phyloP scores from a whole-genome alignment of 1,140 invertebrate species.

The Cyclina sinensis region DNA sequence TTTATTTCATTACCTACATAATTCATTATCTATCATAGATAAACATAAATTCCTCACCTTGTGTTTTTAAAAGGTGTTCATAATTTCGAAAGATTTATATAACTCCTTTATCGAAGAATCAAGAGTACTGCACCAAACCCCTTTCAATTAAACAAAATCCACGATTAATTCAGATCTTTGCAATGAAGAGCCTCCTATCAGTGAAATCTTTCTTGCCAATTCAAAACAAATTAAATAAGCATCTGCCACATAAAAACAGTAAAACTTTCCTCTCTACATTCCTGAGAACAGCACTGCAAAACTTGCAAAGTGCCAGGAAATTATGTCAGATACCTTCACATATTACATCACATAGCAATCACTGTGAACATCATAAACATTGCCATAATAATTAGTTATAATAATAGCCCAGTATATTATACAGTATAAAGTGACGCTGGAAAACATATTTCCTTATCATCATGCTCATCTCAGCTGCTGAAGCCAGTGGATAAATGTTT shows the following conservation, averaged over 20 bases:
- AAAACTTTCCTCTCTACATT: constrained; percentile 3
- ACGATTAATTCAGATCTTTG: constrained; percentile 5
- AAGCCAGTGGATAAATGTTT: constrained; percentile 1
- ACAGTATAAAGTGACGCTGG: neutral
- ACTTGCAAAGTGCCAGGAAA: constrained; percentile 13
- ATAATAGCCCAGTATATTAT: neutral
- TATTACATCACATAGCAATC: neutral
- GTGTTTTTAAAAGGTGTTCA: neutral
- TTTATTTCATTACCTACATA: neutral
- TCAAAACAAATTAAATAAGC: constrained; percentile 49
- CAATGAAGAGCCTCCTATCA: neutral
- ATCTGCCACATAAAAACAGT: constrained; percentile 22
- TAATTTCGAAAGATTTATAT: neutral
- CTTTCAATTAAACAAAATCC: constrained; percentile 24
- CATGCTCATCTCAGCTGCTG: neutral
- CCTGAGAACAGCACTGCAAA: neutral
- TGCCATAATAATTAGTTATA: constrained; percentile 13
- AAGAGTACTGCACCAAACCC: constrained; percentile 13
- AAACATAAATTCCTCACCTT: constrained; percentile 1
- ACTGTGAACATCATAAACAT: neutral
- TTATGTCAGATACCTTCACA: neutral
- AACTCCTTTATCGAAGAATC: constrained; percentile 18
- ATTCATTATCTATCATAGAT: neutral
- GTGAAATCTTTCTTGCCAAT: neutral
- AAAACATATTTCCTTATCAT: neutral